Percentiles rank a stretch among this genome's conserved stretches.
Evolutionary conservation across 2,888 invertebrate genomes (phyloP).

Genomic region (Baccha elongata): DNA sequence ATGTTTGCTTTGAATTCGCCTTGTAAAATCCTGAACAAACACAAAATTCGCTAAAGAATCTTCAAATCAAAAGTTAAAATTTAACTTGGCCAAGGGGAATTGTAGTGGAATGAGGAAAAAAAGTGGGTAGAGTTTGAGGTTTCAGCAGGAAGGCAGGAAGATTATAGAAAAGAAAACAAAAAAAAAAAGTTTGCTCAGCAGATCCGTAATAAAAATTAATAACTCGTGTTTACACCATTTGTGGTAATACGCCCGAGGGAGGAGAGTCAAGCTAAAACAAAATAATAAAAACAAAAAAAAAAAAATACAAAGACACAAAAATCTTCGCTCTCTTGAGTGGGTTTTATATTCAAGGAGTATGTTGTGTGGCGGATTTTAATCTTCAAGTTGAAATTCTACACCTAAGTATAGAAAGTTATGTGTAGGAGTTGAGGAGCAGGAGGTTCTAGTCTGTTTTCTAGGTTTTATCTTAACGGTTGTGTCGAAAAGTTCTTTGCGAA

Average conservation of each 20-base stretch:
- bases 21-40: constrained; percentile 61
- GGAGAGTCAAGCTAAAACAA: not conserved
- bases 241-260: constrained; percentile 53
- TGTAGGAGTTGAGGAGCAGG: not conserved
- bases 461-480: constrained; percentile 22
- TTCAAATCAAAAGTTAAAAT: constrained; percentile 60
- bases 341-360: constrained; percentile 34
- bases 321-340: constrained; percentile 6
- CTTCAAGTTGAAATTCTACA: constrained; percentile 32
- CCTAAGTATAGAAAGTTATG: not conserved
- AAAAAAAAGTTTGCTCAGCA: constrained; percentile 40
- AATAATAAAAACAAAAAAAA: not conserved
- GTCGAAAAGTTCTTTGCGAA: constrained; percentile 6
- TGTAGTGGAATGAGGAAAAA: not conserved
- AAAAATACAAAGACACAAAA: not conserved
- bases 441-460: constrained; percentile 6
- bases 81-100: constrained; percentile 30
- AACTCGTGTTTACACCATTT: constrained; percentile 60
- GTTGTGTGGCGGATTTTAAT: constrained; percentile 29
- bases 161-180: too few relatives aligned
- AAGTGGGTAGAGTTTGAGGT: not conserved
- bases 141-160: not conserved
- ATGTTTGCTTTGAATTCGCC: constrained; percentile 41
- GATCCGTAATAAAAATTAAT: constrained; percentile 66
- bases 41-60: constrained; percentile 45